Conservation (phyloP, 1,140 invertebrate genomes). For the Chironomus striatipennis region DNA sequence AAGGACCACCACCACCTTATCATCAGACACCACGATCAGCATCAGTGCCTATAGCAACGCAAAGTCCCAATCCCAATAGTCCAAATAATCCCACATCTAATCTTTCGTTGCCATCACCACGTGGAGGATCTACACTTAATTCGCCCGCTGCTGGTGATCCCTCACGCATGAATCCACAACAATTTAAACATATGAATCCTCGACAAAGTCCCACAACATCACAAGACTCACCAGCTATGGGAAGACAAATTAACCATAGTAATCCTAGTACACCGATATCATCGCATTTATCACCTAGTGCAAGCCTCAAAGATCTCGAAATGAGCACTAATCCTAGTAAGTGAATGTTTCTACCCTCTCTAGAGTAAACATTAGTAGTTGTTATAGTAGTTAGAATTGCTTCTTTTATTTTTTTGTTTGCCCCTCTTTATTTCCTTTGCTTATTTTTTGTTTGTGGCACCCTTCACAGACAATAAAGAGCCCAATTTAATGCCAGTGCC, state of each 20-base stretch:
- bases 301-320: conserved; percentile 33
- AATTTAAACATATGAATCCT: conserved; percentile 44
- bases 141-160: conserved; percentile 51
- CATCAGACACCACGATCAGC: conserved; percentile 72
- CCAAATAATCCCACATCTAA: conserved; percentile 62
- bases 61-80: conserved; percentile 60
- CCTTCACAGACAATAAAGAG: conserved; percentile 50
- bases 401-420: conserved; percentile 17
- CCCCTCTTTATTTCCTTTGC: neutral
- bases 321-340: conserved; percentile 16
- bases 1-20: conserved; percentile 81
- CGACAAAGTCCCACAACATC: conserved; percentile 55
- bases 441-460: neutral
- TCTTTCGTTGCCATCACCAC: conserved; percentile 59
- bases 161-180: conserved; percentile 42
- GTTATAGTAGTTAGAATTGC: neutral
- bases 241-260: conserved; percentile 38
- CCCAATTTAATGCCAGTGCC: conserved; percentile 92
- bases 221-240: conserved; percentile 45
- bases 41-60: conserved; percentile 70
- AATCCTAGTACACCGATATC: conserved; percentile 62
- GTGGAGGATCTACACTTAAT: conserved; percentile 47
- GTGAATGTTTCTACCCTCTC: neutral
- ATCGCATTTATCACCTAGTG: conserved; percentile 51
- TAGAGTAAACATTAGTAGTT: too few relatives aligned